Percentiles rank a stretch among this genome's conserved stretches.
phyloP scores from a whole-genome alignment of 2,113 vertebrate genomes.

The Clarias gariepinus region DNA sequence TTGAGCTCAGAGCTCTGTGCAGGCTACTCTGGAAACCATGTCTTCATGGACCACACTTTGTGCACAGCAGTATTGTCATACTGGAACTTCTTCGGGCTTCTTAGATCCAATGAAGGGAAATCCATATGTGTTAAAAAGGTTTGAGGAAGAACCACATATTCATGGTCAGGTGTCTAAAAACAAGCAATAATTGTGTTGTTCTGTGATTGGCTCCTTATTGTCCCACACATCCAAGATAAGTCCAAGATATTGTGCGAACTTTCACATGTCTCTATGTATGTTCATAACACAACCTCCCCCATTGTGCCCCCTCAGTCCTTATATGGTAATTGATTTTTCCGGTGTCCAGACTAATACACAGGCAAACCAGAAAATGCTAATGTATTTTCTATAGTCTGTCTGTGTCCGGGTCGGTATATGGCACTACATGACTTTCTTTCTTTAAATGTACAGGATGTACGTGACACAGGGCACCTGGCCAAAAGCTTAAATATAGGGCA shows the following conservation, averaged over 20 bases:
- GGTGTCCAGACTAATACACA: no score
- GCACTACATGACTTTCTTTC: no score
- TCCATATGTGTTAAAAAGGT: neutral
- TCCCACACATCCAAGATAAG: neutral
- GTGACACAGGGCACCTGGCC: no score
- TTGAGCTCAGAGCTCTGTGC: neutral
- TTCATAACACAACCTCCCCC: no score
- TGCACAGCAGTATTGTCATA: neutral
- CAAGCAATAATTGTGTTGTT: neutral
- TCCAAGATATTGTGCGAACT: neutral
- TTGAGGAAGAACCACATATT: neutral
- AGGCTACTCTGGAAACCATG: neutral
- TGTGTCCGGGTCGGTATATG: no score
- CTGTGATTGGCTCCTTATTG: neutral
- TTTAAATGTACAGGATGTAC: no score
- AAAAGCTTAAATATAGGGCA: no score
- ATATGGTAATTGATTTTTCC: no score
- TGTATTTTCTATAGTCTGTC: no score
- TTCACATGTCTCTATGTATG: no score
- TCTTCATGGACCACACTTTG: neutral
- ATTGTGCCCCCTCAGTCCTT: no score
- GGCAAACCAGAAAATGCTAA: no score
- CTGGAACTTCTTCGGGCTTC: neutral
- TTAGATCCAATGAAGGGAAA: neutral
- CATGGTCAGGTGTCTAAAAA: neutral